Evolutionary conservation across 2,888 invertebrate genomes (phyloP).

Genomic region (Lasioglossum vierecki): DNA sequence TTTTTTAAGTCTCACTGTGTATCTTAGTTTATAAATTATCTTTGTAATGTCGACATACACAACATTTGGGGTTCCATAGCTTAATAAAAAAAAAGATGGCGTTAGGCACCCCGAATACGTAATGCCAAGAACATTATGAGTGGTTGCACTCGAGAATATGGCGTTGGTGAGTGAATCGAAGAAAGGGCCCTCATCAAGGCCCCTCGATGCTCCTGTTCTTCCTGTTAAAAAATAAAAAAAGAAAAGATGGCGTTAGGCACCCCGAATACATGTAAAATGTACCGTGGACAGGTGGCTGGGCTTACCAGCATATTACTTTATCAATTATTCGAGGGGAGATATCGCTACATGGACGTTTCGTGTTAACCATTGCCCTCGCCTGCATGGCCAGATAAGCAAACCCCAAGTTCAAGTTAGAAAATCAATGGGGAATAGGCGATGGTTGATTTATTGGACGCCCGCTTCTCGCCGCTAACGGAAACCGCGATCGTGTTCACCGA

Average conservation of each 20-base stretch:
- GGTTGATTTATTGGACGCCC: constrained; percentile 34
- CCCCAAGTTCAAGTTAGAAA: constrained; percentile 40
- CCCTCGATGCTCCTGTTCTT: no score
- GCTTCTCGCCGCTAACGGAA: constrained; percentile 50
- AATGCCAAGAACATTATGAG: no score
- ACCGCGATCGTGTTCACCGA: neutral
- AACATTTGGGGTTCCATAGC: no score
- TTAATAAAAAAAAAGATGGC: no score
- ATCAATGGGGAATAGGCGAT: constrained; percentile 29
- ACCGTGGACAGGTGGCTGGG: neutral
- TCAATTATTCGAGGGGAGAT: constrained; percentile 32
- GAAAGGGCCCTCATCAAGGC: no score
- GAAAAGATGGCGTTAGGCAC: neutral
- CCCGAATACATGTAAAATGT: neutral
- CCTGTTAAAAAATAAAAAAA: no score
- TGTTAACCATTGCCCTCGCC: constrained; percentile 30
- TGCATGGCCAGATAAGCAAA: constrained; percentile 53
- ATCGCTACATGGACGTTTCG: constrained; percentile 12
- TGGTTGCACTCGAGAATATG: no score
- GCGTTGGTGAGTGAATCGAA: no score
- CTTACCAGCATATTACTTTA: constrained; percentile 27
- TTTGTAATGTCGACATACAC: no score
- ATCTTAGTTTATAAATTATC: no score
- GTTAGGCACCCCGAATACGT: no score
- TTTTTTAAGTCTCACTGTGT: no score